These are phyloP conservation scores for Equus przewalskii DNA, from an alignment of 2,113 vertebrate genomes.

Conservation along the genomic window DNA sequence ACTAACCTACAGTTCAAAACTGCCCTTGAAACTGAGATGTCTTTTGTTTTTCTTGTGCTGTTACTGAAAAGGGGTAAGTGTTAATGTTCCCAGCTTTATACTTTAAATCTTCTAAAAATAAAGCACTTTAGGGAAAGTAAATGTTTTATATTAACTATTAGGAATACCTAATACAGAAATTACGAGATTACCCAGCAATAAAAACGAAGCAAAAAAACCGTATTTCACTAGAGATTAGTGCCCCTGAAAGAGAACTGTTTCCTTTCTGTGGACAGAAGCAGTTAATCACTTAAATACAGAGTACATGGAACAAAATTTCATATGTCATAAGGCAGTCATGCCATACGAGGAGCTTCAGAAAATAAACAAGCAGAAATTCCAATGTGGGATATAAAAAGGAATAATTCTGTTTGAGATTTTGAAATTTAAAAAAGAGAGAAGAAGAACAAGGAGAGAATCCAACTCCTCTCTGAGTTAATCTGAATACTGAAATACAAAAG, in stretches of 20 bases:
- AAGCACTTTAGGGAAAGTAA: slow-evolving; percentile 17
- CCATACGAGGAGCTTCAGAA: neutral
- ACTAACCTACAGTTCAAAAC: neutral
- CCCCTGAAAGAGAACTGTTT: slow-evolving; percentile 78
- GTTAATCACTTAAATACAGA: slow-evolving; percentile 66
- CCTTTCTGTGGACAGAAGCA: slow-evolving; percentile 61
- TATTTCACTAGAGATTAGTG: slow-evolving; percentile 75
- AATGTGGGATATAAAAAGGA: neutral
- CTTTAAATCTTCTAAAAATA: slow-evolving; percentile 23
- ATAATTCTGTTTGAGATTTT: slow-evolving; percentile 2
- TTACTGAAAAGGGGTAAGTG: neutral
- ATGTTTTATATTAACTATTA: slow-evolving; percentile 36
- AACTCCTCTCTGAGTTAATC: neutral
- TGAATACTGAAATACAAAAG: neutral
- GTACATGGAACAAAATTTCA: neutral
- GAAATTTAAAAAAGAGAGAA: neutral
- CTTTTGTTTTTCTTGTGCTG: slow-evolving; percentile 28
- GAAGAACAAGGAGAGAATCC: neutral
- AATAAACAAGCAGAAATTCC: slow-evolving; percentile 24
- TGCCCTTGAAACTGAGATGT: neutral
- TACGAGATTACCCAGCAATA: slow-evolving; percentile 76
- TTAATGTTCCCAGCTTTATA: neutral
- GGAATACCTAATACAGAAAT: slow-evolving; percentile 69
- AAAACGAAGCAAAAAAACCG: slow-evolving; percentile 80
- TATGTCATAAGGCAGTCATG: neutral